Conservation (phyloP, 2,888 invertebrate genomes). For the Pandemis cinnamomeana region DNA sequence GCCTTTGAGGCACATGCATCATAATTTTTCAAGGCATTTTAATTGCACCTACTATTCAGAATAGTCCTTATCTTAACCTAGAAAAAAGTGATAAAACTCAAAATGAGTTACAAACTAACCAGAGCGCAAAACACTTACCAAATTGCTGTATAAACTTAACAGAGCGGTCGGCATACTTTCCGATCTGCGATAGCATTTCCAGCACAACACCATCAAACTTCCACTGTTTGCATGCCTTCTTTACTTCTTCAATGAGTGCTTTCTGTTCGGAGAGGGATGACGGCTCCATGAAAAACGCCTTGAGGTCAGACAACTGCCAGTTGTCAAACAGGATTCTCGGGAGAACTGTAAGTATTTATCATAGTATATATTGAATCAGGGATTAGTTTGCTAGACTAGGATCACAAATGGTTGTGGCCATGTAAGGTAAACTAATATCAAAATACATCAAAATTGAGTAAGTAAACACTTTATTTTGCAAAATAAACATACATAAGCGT, state of each 20-base stretch:
- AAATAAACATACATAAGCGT: too few species aligned
- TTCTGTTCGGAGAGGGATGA: conserved; percentile 87
- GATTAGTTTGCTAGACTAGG: too few species aligned
- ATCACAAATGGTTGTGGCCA: too few species aligned
- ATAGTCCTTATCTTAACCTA: background rate
- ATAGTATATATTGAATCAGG: too few species aligned
- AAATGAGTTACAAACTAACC: conserved; percentile 17
- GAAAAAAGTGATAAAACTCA: background rate
- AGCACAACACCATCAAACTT: conserved; percentile 95
- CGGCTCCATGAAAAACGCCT: conserved; percentile 87
- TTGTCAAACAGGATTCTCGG: conserved; percentile 96
- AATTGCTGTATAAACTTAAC: conserved; percentile 87
- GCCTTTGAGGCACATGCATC: background rate
- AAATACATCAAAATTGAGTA: too few species aligned
- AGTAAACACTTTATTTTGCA: too few species aligned
- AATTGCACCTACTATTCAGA: background rate
- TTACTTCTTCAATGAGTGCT: conserved; percentile 87
- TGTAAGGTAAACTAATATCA: too few species aligned
- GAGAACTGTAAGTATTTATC: conserved; percentile 86
- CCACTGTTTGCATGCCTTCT: conserved; percentile 88
- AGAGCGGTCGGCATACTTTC: conserved; percentile 88
- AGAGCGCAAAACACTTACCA: conserved; percentile 70
- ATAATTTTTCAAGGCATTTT: background rate
- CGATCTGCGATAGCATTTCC: conserved; percentile 92
- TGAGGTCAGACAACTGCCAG: conserved; percentile 91